These are phyloP conservation scores for Formica selysi DNA, from an alignment of 1,140 invertebrate genomes.

Conservation along the genomic window DNA sequence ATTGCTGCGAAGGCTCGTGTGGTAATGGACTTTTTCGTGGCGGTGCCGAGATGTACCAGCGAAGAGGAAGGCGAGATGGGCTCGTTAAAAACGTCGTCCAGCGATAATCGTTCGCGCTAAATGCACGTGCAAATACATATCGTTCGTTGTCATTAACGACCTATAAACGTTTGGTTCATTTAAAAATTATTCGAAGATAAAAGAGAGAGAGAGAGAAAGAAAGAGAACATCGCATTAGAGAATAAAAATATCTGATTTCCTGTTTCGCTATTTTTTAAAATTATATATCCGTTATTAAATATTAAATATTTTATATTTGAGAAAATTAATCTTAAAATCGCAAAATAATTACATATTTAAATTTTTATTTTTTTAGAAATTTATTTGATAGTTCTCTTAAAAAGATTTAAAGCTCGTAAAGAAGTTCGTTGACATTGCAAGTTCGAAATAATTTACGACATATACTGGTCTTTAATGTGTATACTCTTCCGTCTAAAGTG, in stretches of 20 bases:
- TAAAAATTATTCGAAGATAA: neutral
- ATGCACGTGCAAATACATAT: neutral
- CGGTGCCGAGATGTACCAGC: neutral
- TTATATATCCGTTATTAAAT: neutral
- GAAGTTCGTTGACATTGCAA: neutral
- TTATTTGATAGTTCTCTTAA: neutral
- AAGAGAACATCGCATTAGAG: neutral
- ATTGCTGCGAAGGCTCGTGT: slow-evolving; percentile 34
- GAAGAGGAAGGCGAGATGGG: neutral
- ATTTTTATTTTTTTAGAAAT: neutral
- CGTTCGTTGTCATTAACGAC: slow-evolving; percentile 27
- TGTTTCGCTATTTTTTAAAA: neutral
- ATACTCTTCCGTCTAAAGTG: neutral
- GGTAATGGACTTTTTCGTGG: slow-evolving; percentile 58
- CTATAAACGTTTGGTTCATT: slow-evolving; percentile 23
- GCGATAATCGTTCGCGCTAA: slow-evolving; percentile 41
- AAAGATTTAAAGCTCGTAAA: neutral
- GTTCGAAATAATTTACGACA: neutral
- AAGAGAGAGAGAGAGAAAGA: too few relatives aligned
- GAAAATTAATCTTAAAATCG: neutral
- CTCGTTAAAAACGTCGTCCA: slow-evolving; percentile 49
- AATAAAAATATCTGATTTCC: neutral
- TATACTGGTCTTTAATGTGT: slow-evolving; percentile 2
- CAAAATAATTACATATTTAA: neutral
- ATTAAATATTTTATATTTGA: neutral